Percentiles rank a stretch among this genome's conserved stretches.
Evolutionary conservation across 2,797 vertebrate genomes (phyloP).

Genomic region (Enteromius unitaeniatus): DNA sequence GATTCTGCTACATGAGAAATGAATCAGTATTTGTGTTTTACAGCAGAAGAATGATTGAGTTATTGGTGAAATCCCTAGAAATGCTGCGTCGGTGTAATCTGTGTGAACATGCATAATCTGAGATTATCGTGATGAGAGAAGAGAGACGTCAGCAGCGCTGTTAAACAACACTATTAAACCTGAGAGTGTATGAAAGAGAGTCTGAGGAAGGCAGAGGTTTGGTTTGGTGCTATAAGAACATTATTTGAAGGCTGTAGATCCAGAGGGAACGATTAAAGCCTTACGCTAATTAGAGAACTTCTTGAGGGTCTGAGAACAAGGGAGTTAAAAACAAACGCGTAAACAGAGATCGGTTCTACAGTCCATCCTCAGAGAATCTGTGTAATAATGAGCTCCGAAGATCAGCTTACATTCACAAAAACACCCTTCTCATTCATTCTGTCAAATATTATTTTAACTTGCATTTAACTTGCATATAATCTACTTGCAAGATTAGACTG

Average conservation of each 20-base stretch:
- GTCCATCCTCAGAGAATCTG: not conserved
- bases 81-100: not conserved
- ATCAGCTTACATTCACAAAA: not conserved
- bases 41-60: not conserved
- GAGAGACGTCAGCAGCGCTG: not conserved
- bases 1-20: not conserved
- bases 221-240: conserved; percentile 5
- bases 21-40: conserved; percentile 1
- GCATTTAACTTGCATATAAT: too few relatives aligned
- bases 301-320: conserved; percentile 52
- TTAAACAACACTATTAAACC: not conserved
- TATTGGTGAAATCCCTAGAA: conserved; percentile 18
- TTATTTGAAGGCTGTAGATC: conserved; percentile 48
- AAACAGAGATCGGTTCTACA: conserved; percentile 60
- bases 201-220: not conserved
- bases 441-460: not conserved
- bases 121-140: not conserved
- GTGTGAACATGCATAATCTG: conserved; percentile 38
- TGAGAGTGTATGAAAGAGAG: not conserved
- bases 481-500: too few relatives aligned
- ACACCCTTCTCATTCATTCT: not conserved
- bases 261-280: conserved; percentile 51
- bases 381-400: not conserved
- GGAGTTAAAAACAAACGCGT: conserved; percentile 65
- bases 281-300: conserved; percentile 59